Evolutionary conservation across 2,888 invertebrate genomes (phyloP).

Genomic region (Odontothrips loti): DNA sequence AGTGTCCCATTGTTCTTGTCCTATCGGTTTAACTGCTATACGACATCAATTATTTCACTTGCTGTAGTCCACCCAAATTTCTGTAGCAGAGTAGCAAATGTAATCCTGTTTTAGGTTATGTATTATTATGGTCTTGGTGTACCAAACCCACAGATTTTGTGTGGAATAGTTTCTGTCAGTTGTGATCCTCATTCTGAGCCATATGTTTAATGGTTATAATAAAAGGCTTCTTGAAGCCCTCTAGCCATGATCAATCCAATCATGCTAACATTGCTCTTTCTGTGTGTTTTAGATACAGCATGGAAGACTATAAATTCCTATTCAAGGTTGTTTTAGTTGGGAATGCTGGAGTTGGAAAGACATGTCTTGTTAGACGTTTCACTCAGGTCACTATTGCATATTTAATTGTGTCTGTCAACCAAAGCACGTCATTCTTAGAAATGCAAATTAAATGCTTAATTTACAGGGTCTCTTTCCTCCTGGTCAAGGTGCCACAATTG

Average conservation of each 20-base stretch:
- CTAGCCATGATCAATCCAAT: background rate
- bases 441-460: conserved; percentile 32
- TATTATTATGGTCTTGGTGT: background rate
- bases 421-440: background rate
- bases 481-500: conserved; percentile 97
- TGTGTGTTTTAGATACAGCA: conserved; percentile 44
- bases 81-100: background rate
- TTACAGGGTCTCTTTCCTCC: conserved; percentile 88
- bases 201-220: background rate
- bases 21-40: background rate
- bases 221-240: background rate
- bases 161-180: background rate
- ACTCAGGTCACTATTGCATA: conserved; percentile 65
- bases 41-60: background rate
- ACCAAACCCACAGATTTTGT: background rate
- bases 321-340: conserved; percentile 98
- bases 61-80: background rate
- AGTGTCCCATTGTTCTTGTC: background rate
- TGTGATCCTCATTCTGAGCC: background rate
- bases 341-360: conserved; percentile 97
- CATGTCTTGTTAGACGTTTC: conserved; percentile 92
- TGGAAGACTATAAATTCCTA: conserved; percentile 99
- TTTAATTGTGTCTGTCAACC: no score
- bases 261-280: background rate
- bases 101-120: background rate